Evolutionary conservation across 2,888 invertebrate species (phyloP), one percentile per base, ranked within the genome.

Genomic region (Tineola bisselliella): DNA sequence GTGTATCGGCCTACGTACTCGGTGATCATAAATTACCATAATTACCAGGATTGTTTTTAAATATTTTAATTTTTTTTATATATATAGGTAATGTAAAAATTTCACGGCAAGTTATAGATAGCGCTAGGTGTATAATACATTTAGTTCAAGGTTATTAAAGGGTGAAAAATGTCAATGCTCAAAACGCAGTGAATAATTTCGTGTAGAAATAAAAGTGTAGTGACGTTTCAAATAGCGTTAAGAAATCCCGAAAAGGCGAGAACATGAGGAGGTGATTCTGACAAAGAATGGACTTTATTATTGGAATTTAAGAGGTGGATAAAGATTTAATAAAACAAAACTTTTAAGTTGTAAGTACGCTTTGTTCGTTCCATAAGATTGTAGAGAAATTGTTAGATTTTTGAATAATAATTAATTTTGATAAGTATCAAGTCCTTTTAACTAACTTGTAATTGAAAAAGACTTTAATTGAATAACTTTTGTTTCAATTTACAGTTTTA

Each of bases 201-300:
- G 56, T 48, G 48, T 48, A 48, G 48, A n/a, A 43, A n/a, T 66
- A 65, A 67, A 72, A 77, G 76, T 79, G 73, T 76, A 74, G 73
- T 77, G 71, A 71, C 66, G 67, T 66, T 62, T 66, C n/a, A 13
- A 48, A 15, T 65, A 68, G 69, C 68, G 70, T 74, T 76, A 30
- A 19, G 17, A 59, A 13, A 18, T 76, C 74, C 71, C 52, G 6
- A 66, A 63, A 64, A 64, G 63, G 63, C 66, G 67, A 69, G 71
- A 77, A 79, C 84, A 83, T 86, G 86, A 84, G 81, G 78, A 77
- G 87, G 87, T 79, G 87, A 86, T 86, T 63, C 75, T 72, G 74
- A 80, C 72, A 75, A 81, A 77, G 76, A 72, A 76, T 67, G 79
- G 73, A 84, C 80, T 72, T 68, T 75, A 59, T 25, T 25, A 58